Evolutionary conservation across 2,888 invertebrate genomes (phyloP).

Genomic region (Strigamia crassipes): DNA sequence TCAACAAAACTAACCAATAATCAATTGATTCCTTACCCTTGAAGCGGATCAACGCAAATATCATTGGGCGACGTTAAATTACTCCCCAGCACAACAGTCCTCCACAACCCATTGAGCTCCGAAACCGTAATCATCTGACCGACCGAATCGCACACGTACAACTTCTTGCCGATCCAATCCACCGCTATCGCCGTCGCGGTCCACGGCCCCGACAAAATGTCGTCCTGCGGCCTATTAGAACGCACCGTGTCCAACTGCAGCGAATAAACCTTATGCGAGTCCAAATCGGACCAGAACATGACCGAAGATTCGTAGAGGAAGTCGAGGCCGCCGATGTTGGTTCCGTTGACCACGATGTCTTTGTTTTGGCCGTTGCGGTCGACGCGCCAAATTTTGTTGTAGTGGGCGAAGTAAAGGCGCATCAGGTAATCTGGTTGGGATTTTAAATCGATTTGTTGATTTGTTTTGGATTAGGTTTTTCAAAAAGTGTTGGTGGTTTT

Average conservation of each 20-base stretch:
- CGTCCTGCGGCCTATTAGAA: conserved; percentile 55
- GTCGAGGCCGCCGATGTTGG: conserved; percentile 83
- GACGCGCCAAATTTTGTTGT: conserved; percentile 73
- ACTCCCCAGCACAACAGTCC: conserved; percentile 87
- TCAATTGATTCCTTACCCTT: conserved; percentile 64
- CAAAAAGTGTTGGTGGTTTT: too few relatives aligned
- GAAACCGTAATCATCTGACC: conserved; percentile 95
- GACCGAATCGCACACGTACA: conserved; percentile 90
- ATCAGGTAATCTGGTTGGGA: conserved; percentile 52
- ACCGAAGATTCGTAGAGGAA: conserved; percentile 77
- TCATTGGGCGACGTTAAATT: conserved; percentile 90
- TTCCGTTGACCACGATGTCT: conserved; percentile 73
- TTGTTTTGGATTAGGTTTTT: too few relatives aligned
- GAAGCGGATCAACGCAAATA: conserved; percentile 87
- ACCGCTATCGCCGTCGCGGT: conserved; percentile 88
- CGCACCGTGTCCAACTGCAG: not conserved
- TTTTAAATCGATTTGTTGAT: too few relatives aligned
- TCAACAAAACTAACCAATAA: not conserved
- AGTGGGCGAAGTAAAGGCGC: conserved; percentile 72
- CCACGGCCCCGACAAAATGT: conserved; percentile 84
- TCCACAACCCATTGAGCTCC: conserved; percentile 81
- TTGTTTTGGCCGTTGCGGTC: conserved; percentile 65
- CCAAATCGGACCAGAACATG: conserved; percentile 87
- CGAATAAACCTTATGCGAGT: conserved; percentile 53
- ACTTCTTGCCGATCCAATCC: conserved; percentile 95